These are phyloP conservation scores for Phoenicopterus ruber DNA, from an alignment of 2,113 vertebrate genomes.

Conservation along the genomic window DNA sequence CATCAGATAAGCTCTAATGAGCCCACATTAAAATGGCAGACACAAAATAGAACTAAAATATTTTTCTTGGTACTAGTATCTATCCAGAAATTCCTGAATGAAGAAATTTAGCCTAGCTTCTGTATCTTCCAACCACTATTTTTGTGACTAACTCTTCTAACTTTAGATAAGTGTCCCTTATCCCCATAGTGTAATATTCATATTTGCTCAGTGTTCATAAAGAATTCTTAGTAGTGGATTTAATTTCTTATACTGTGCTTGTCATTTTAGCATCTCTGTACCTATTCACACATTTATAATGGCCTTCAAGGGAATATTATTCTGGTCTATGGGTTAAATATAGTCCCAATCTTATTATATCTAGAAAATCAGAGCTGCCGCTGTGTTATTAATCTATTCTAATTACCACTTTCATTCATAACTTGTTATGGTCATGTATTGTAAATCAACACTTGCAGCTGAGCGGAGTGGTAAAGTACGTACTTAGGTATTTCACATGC, in stretches of 20 bases:
- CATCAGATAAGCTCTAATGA: constrained; percentile 52
- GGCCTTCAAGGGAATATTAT: background rate
- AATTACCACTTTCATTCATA: constrained; percentile 14
- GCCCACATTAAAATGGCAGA: background rate
- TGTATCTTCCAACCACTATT: background rate
- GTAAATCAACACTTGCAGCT: background rate
- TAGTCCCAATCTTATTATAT: background rate
- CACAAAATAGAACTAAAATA: background rate
- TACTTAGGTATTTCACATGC: background rate
- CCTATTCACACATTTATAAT: background rate
- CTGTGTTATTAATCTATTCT: background rate
- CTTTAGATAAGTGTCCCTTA: background rate
- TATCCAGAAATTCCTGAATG: constrained; percentile 28
- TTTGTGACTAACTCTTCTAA: background rate
- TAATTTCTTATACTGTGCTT: background rate
- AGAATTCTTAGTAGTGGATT: background rate
- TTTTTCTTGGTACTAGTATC: background rate
- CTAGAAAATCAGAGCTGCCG: background rate
- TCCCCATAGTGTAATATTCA: background rate
- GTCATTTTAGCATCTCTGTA: background rate
- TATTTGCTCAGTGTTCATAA: constrained; percentile 6
- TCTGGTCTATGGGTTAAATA: background rate
- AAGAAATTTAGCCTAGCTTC: background rate
- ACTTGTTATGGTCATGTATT: background rate
- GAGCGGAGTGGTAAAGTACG: background rate